Evolutionary conservation across 2,888 invertebrate species (phyloP).

Genomic region (Ennomos quercinarius): DNA sequence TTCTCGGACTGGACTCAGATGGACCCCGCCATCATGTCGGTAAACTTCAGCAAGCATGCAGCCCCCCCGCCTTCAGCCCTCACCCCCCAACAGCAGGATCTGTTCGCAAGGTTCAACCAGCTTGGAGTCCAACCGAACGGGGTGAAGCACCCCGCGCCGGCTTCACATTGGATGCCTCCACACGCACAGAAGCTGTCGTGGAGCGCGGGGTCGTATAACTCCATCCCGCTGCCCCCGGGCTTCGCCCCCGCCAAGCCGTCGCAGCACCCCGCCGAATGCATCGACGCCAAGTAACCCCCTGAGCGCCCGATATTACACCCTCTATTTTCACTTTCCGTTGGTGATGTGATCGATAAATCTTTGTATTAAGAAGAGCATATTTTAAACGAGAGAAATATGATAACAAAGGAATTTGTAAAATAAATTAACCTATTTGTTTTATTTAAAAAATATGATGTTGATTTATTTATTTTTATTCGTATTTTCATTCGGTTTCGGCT

Average conservation of each 20-base stretch:
- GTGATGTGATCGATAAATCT: slow-evolving; percentile 83
- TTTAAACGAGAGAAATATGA: slow-evolving; percentile 85
- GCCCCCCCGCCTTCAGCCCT: slow-evolving; percentile 40
- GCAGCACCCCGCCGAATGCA: slow-evolving; percentile 77
- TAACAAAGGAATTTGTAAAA: slow-evolving; percentile 85
- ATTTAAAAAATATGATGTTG: slow-evolving; percentile 66
- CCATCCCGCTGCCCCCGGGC: slow-evolving; percentile 77
- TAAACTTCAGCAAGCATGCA: slow-evolving; percentile 76
- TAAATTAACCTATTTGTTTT: slow-evolving; percentile 85
- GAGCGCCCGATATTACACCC: slow-evolving; percentile 9
- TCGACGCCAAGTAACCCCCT: slow-evolving; percentile 79
- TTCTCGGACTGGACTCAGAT: slow-evolving; percentile 95
- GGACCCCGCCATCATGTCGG: slow-evolving; percentile 96
- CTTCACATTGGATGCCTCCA: slow-evolving; percentile 33
- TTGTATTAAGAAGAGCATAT: slow-evolving; percentile 84
- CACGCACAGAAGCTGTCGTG: slow-evolving; percentile 49
- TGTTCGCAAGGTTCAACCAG: slow-evolving; percentile 73
- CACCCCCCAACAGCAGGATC: slow-evolving; percentile 67
- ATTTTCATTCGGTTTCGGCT: slow-evolving; percentile 47
- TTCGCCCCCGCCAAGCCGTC: slow-evolving; percentile 74
- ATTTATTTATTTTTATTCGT: slow-evolving; percentile 57
- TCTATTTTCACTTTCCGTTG: slow-evolving; percentile 61
- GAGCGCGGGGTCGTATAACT: slow-evolving; percentile 50
- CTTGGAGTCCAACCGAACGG: slow-evolving; percentile 53
- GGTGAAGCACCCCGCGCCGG: slow-evolving; percentile 40